Base-by-base conservation (phyloP, 2,888 invertebrate species). In the Lasioglossum figueresi region DNA sequence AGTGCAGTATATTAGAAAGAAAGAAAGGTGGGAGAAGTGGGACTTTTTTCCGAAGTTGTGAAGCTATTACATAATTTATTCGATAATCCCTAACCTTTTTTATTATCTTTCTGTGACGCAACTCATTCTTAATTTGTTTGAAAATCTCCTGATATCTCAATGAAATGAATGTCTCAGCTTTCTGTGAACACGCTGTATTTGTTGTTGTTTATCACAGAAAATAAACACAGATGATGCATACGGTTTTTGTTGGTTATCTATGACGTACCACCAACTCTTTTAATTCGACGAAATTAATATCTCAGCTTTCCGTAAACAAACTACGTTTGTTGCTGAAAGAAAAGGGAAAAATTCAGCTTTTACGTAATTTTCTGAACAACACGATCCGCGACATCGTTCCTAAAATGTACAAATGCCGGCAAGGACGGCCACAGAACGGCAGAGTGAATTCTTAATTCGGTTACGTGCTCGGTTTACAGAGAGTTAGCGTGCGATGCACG, bases 401-500 rank as follows among this genome's bases (percentile, higher is more conserved):
- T 1, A 31, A 73, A 74, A 70, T 56, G 23, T 23, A 23, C 2
- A 66, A 76, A 78, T 70, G 73, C 14, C 80, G 70, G 43, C 59
- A 56, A 31, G 31, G n/a, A 71, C 80, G 63, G 4, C 14, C 4
- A 4, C 19, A 31, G 79, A 75, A 79, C 68, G 73, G 31, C 80
- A 6, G 74, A 86, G n/a, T 86, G 70, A 79, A 86, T 86, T 83
- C 80, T 40, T 86, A n/a, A 14, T 34, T 23, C n/a, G 4, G 1
- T 37, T 87, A 86, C 87, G 87, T 86, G 87, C 59, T 14, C 70
- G 27, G 37, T 14, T 81, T 83, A 23, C 19, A 23, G 66, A 66
- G 8, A 0, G 34, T 19, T 19, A 40, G 1, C 6, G 86, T 80
- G 56, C 27, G 52, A 66, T n/a, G 10, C 86, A 79, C 83, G 83